Base-by-base conservation (phyloP, 2,797 vertebrate species). In the Lepus townsendii region DNA sequence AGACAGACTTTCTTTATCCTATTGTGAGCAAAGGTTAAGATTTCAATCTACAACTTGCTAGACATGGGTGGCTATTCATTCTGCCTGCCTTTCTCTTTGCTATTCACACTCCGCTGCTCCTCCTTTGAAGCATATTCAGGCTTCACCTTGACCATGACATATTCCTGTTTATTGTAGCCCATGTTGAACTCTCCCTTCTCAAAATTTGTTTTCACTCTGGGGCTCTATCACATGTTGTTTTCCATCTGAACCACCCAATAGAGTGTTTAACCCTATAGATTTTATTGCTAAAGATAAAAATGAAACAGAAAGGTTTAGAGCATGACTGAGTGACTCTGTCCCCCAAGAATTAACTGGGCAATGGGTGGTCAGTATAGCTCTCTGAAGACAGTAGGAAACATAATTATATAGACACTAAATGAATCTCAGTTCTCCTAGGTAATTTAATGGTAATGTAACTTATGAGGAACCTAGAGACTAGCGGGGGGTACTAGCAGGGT, bases 151-250 rank as follows among this genome's bases (percentile, higher is more conserved):
- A 69, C 27, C 13, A 7, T 84, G 72, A 30, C 1, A 22, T 88
- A 71, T 90, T 93, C 22, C 50, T 94, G 3, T 68, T 95, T 32
- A 35, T 54, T 83, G n/a, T 5, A 54, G 13, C 11, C 82, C 24
- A 71, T 35, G 27, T 76, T 62, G 26, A 35, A 78, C 26, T 95
- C 16, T 62, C 38, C 30, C n/a, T 65, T 92, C 68, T 82, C 24
- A 86, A 77, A 78, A n/a, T 50, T 47, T 5, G 47, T 92, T 88
- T 93, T 76, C 5, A n/a, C 11, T 52, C 83, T 72, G 79, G 50
- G 7, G 35, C 22, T 78, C 78, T 87, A 14, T 83, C 17, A 52
- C 52, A n/a, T 6, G 89, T 50, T 52, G n/a, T 80, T 80, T 84
- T 83, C n/a, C 24, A 2, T 87, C 26, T 83, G 30, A 83, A 3